phyloP scores from a whole-genome alignment of 2,888 invertebrate genomes.

The Cephus pygmeus region DNA sequence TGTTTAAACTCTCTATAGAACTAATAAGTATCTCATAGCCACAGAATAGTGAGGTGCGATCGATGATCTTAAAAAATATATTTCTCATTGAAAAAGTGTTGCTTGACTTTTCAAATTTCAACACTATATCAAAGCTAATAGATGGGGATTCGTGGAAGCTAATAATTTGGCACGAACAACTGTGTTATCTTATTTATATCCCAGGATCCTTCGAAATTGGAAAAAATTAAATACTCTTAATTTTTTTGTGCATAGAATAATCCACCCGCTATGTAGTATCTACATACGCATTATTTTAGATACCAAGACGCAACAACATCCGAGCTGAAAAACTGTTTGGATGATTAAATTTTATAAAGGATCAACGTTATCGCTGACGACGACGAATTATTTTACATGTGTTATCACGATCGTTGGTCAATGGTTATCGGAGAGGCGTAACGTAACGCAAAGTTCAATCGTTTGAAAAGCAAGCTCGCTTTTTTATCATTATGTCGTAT shows the following conservation, averaged over 20 bases:
- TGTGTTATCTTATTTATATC: too few relatives aligned
- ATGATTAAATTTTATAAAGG: not conserved
- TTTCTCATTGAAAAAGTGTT: not conserved
- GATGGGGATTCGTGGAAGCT: not conserved
- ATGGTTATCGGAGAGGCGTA: not conserved
- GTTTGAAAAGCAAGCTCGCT: not conserved
- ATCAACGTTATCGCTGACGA: not conserved
- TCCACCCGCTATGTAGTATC: not conserved
- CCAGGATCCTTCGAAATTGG: too few relatives aligned
- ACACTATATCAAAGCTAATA: not conserved
- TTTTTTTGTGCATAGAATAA: too few relatives aligned
- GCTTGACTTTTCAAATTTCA: not conserved
- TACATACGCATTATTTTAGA: not conserved
- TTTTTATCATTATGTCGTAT: not conserved
- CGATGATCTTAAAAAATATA: not conserved
- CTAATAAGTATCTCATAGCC: not conserved
- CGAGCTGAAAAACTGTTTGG: not conserved
- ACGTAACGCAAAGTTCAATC: not conserved
- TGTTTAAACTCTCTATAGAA: not conserved
- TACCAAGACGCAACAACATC: not conserved
- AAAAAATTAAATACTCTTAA: too few relatives aligned
- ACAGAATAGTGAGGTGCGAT: not conserved
- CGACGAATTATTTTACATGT: not conserved
- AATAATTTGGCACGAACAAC: not conserved
- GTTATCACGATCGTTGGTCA: not conserved